Evolutionary conservation across 2,797 vertebrate genomes (phyloP).

Genomic region (Crenuchus spilurus): DNA sequence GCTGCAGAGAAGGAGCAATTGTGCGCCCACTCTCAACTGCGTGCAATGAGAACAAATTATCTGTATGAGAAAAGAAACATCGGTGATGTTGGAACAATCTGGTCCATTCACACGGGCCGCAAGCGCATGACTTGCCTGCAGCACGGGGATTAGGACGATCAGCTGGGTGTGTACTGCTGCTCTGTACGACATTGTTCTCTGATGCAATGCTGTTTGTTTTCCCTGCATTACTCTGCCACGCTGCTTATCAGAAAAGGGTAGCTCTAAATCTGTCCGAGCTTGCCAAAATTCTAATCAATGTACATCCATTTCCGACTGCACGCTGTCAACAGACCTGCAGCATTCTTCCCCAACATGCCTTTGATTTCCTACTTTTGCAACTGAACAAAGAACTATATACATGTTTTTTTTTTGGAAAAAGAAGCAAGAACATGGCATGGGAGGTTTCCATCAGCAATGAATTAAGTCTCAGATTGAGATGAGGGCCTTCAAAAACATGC

Average conservation of each 20-base stretch:
- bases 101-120: constrained; percentile 71
- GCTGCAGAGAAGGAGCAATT: not conserved
- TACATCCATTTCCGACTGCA: constrained; percentile 57
- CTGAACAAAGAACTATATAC: constrained; percentile 46
- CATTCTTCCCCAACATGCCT: constrained; percentile 47
- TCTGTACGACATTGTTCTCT: constrained; percentile 80
- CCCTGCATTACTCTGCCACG: constrained; percentile 58
- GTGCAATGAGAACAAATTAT: constrained; percentile 62
- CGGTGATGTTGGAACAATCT: constrained; percentile 72
- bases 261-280: constrained; percentile 59
- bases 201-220: constrained; percentile 66
- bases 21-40: constrained; percentile 4
- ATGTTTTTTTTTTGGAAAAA: constrained; percentile 34
- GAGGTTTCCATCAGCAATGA: not conserved
- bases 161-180: constrained; percentile 69
- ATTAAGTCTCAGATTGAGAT: not conserved
- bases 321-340: constrained; percentile 44
- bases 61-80: constrained; percentile 66
- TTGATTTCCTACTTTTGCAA: constrained; percentile 39
- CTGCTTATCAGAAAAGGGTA: constrained; percentile 71
- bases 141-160: constrained; percentile 76
- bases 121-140: constrained; percentile 75
- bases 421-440: constrained; percentile 29
- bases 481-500: not conserved
- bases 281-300: constrained; percentile 66